These are phyloP conservation scores for Streptopelia turtur DNA, from an alignment of 2,797 vertebrate genomes.

Conservation along the genomic window DNA sequence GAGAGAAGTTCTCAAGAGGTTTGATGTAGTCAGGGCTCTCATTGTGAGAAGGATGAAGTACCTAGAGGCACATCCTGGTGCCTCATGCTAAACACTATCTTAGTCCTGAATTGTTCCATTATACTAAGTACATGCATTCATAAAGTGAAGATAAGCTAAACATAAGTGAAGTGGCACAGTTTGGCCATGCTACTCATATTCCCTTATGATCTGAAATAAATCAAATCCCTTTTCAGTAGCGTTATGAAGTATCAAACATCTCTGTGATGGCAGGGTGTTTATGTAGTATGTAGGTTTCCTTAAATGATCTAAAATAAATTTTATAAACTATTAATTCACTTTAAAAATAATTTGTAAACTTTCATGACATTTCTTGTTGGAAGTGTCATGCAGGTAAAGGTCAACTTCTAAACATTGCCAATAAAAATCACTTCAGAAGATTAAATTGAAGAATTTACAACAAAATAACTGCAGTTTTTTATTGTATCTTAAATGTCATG, in stretches of 20 bases:
- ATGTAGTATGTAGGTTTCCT: not conserved
- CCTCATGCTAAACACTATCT: not conserved
- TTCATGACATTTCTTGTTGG: slow-evolving; percentile 44
- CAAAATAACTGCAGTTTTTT: slow-evolving; percentile 1
- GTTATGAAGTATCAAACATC: not conserved
- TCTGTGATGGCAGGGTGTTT: not conserved
- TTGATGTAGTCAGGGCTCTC: not conserved
- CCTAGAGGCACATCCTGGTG: not conserved
- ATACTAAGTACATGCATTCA: not conserved
- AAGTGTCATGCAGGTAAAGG: slow-evolving; percentile 29
- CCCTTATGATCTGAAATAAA: slow-evolving; percentile 2
- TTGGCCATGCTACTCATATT: not conserved
- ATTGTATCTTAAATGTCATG: slow-evolving; percentile 41
- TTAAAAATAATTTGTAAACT: slow-evolving; percentile 38
- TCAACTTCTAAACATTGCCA: slow-evolving; percentile 40
- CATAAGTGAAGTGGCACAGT: not conserved
- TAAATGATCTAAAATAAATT: slow-evolving; percentile 7
- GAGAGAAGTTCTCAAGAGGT: not conserved
- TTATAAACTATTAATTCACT: not conserved
- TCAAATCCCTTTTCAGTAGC: not conserved
- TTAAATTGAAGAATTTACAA: slow-evolving; percentile 47
- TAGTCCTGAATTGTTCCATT: not conserved
- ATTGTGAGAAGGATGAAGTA: not conserved
- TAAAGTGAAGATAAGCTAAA: not conserved
- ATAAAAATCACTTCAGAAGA: slow-evolving; percentile 24